Base-by-base conservation (phyloP, 2,888 invertebrate genomes). In the Lacanobia wlatinum region DNA sequence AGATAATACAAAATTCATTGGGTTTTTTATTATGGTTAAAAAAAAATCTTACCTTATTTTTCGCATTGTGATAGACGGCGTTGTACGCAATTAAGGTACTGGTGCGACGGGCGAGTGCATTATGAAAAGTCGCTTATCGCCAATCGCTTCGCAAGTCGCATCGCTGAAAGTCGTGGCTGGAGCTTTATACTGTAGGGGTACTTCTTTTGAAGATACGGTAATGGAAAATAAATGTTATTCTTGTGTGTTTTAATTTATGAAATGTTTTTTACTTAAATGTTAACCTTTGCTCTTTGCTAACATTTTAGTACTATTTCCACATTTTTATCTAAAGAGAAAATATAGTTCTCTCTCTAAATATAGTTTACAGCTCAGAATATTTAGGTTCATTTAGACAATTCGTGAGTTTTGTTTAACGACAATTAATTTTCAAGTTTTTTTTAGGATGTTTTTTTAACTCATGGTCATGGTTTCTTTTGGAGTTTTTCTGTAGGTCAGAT, bases 171-270 rank as follows among this genome's bases (percentile, higher is more conserved):
- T 12, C 8, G 7, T 40, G 53, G 14, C 23, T 7, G 23, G 0
- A 7, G 8, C 14, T 14, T 8, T 59, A 40, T 8, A 21, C 7
- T 46, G 16, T 34, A 50, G 23, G 16, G 50, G 34, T 66, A n/a
- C n/a, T n/a, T 55, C 7, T 56, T 67, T 63, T 58, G 34, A 68
- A 64, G n/a, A 61, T 43, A 64, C 55, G 7, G 5, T 50, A 71
- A 43, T 50, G 18, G 18, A 46, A 65, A 59, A 10, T n/a, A 48
- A 59, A 66, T 46, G 7, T 48, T 48, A 21, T 28, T 50, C 38
- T 18, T 53, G 12, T 38, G 7, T 55, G 52, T 38, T 52, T 61
- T 56, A 23, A 50, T 62, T 43, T 62, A 2, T 23, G 0, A 48
- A 62, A 46, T 52, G 23, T 40, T 40, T 56, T n/a, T 8, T 28